These are phyloP conservation scores for Elgonia sp. DNA, from an alignment of 2,888 invertebrate species.

Conservation along the genomic window DNA sequence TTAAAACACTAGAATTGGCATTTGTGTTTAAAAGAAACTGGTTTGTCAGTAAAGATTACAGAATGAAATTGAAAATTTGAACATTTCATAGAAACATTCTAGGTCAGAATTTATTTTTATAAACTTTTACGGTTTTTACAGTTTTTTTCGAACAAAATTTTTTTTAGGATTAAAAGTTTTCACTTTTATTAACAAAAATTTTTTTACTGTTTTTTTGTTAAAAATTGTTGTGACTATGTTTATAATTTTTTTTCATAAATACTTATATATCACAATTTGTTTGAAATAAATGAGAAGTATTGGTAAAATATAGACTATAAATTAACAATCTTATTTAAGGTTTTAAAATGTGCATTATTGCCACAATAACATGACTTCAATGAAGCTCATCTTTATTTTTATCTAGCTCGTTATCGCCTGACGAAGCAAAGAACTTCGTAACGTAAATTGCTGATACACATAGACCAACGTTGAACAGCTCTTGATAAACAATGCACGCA, in stretches of 20 bases:
- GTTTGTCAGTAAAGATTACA: neutral
- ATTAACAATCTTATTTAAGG: neutral
- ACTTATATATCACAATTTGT: too few species aligned
- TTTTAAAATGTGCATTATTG: neutral
- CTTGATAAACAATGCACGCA: slow-evolving; percentile 73
- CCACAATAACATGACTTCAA: slow-evolving; percentile 21
- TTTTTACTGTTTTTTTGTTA: too few species aligned
- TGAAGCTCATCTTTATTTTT: slow-evolving; percentile 65
- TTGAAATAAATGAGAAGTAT: too few species aligned
- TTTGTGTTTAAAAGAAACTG: neutral
- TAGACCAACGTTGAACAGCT: slow-evolving; percentile 57
- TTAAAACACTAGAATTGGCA: neutral
- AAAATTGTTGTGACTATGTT: too few species aligned
- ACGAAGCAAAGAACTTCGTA: slow-evolving; percentile 58
- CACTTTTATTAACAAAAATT: too few species aligned
- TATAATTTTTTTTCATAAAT: too few species aligned
- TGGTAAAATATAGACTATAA: neutral
- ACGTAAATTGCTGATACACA: slow-evolving; percentile 62
- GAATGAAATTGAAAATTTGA: too few species aligned
- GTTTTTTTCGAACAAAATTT: too few species aligned
- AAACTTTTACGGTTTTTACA: too few species aligned
- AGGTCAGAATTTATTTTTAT: too few species aligned
- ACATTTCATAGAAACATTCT: too few species aligned
- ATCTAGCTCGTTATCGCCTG: slow-evolving; percentile 58
- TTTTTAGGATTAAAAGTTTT: too few species aligned